A percentile compares a stretch with the other conserved stretches of the same genome.
Evolutionary conservation across 1,140 invertebrate species (phyloP).

Genomic region (Panonychus citri): DNA sequence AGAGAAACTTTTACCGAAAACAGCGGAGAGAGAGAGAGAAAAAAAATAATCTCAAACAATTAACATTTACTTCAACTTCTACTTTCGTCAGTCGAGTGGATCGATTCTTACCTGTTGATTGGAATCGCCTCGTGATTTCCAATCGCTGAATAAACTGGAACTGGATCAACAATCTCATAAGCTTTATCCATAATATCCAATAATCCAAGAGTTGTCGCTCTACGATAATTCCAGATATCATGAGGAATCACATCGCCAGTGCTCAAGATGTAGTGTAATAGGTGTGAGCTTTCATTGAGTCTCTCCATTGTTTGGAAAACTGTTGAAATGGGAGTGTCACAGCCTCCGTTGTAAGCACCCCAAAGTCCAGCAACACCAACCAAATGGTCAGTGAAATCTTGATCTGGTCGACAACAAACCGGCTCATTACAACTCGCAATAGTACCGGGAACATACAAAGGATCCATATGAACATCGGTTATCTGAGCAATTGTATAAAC

Average conservation of each 20-base stretch:
- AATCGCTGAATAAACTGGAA: conserved; percentile 57
- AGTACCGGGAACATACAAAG: conserved; percentile 64
- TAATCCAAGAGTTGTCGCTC: conserved; percentile 42
- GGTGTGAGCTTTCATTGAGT: background rate
- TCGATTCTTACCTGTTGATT: conserved; percentile 44
- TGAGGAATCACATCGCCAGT: conserved; percentile 89
- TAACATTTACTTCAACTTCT: too few relatives aligned
- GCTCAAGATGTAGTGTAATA: conserved; percentile 85
- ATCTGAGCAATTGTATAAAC: conserved; percentile 36
- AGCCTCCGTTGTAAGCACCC: conserved; percentile 65
- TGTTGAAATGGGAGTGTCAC: conserved; percentile 66
- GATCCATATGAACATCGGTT: conserved; percentile 78
- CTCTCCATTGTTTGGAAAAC: conserved; percentile 63
- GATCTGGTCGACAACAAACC: conserved; percentile 42
- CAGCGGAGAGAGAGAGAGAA: background rate
- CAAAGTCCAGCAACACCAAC: conserved; percentile 47
- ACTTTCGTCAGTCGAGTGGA: conserved; percentile 31
- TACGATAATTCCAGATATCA: conserved; percentile 88
- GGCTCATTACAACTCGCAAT: conserved; percentile 75
- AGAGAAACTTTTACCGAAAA: conserved; percentile 37
- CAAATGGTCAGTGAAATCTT: background rate
- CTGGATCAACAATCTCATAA: background rate
- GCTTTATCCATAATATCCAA: background rate
- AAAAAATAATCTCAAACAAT: background rate
- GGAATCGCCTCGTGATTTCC: conserved; percentile 91